A percentile compares a stretch with the other conserved stretches of the same genome.
Evolutionary conservation across 2,113 vertebrate species (phyloP).

Genomic region (Mesitornis unicolor): DNA sequence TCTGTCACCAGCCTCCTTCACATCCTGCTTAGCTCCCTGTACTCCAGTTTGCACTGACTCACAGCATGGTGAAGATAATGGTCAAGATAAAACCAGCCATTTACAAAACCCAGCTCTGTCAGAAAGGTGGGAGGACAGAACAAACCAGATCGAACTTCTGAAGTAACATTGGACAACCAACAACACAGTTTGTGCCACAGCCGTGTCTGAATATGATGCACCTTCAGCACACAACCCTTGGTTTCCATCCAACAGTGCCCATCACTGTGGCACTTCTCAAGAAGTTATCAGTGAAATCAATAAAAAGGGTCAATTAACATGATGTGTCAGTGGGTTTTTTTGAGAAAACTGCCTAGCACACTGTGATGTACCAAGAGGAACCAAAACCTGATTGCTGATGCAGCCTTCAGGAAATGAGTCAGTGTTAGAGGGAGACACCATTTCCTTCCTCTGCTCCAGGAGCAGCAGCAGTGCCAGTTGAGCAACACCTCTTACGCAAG

Average conservation of each 20-base stretch:
- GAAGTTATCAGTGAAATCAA: not conserved
- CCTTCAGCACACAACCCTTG: not conserved
- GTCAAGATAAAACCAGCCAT: not conserved
- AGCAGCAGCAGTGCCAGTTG: not conserved
- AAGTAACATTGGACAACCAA: not conserved
- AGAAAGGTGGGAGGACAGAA: not conserved
- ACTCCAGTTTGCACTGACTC: not conserved
- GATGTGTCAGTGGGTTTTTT: not conserved
- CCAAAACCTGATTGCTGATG: not conserved
- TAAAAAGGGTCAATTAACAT: not conserved
- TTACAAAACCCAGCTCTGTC: not conserved
- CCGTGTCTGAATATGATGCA: too few species aligned
- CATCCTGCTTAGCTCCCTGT: not conserved
- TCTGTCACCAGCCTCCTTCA: not conserved
- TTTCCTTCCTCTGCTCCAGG: slow-evolving; percentile 38
- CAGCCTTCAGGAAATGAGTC: slow-evolving; percentile 49
- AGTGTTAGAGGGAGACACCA: not conserved
- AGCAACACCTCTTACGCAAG: not conserved
- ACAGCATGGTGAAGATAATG: fast-evolving
- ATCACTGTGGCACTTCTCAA: not conserved
- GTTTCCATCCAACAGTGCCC: not conserved
- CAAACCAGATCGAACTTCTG: not conserved
- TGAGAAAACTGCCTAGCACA: not conserved
- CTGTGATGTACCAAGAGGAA: fast-evolving
- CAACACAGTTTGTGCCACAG: not conserved